Conservation (phyloP, 2,797 vertebrate species). For the Semotilus atromaculatus region DNA sequence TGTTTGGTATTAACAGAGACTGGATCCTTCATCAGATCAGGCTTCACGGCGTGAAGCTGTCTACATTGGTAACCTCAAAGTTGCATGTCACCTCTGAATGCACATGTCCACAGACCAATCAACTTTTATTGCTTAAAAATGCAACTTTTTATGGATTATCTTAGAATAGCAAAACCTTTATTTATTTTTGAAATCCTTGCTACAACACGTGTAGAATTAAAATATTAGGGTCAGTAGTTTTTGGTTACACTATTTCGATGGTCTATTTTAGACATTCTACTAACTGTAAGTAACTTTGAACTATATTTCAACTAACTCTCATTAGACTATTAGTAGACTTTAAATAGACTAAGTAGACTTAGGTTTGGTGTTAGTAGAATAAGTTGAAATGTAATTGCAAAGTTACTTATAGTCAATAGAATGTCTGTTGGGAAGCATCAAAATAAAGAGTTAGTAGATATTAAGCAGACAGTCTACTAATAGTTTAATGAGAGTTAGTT, state of each 20-base stretch:
- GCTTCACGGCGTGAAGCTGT: neutral
- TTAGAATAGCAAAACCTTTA: neutral
- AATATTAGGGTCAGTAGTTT: neutral
- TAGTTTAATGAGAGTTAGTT: neutral
- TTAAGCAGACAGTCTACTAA: neutral
- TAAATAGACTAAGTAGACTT: neutral
- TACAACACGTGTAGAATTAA: neutral
- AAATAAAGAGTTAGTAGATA: neutral
- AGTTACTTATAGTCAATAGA: neutral
- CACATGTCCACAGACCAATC: neutral
- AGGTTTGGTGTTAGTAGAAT: neutral
- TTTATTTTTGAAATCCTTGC: no score
- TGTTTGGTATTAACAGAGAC: conserved; percentile 2
- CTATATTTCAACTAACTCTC: neutral
- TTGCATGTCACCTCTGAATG: neutral
- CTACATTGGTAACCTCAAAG: neutral
- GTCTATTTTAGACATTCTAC: neutral
- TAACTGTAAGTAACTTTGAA: neutral
- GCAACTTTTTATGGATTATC: neutral
- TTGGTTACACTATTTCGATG: neutral
- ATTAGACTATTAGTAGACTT: neutral
- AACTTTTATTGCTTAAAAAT: neutral
- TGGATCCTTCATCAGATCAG: neutral
- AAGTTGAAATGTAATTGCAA: neutral
- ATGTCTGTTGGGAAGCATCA: neutral